A percentile compares a stretch with the other conserved stretches of the same genome.
phyloP scores from a whole-genome alignment of 2,113 vertebrate genomes.

The Ia io region DNA sequence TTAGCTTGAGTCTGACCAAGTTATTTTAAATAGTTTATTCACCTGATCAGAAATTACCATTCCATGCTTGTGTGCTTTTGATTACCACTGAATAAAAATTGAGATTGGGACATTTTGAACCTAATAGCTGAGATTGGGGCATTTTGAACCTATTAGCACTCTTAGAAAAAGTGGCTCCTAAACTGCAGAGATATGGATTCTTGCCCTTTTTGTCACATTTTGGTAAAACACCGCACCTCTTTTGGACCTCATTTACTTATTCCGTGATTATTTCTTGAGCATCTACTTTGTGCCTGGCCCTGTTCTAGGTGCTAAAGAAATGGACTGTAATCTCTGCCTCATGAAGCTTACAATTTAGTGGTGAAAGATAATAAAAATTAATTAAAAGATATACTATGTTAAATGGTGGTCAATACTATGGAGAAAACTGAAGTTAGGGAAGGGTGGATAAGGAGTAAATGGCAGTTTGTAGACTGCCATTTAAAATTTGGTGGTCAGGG shows the following conservation, averaged over 20 bases:
- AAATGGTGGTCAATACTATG: not conserved
- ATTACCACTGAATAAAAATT: constrained; percentile 10
- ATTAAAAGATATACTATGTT: not conserved
- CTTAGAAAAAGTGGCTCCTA: constrained; percentile 3
- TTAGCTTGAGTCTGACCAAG: not conserved
- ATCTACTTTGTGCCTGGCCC: not conserved
- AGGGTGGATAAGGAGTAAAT: not conserved
- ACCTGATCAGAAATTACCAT: constrained; percentile 13
- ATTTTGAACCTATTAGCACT: not conserved
- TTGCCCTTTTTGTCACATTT: constrained; percentile 31
- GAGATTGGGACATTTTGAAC: not conserved
- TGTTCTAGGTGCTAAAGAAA: not conserved
- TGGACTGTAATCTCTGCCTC: not conserved
- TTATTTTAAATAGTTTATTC: constrained; percentile 36
- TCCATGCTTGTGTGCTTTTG: not conserved
- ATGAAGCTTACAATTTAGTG: not conserved
- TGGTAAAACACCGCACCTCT: not conserved
- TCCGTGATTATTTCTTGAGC: not conserved
- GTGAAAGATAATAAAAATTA: not conserved
- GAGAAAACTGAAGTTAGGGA: not conserved
- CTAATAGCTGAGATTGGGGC: not conserved
- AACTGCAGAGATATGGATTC: not conserved
- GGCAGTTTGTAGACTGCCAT: not conserved
- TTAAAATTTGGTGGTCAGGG: not conserved
- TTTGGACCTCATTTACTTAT: not conserved